These are phyloP conservation scores for Hedychridium roseum DNA, from an alignment of 2,888 invertebrate species.

Conservation along the genomic window DNA sequence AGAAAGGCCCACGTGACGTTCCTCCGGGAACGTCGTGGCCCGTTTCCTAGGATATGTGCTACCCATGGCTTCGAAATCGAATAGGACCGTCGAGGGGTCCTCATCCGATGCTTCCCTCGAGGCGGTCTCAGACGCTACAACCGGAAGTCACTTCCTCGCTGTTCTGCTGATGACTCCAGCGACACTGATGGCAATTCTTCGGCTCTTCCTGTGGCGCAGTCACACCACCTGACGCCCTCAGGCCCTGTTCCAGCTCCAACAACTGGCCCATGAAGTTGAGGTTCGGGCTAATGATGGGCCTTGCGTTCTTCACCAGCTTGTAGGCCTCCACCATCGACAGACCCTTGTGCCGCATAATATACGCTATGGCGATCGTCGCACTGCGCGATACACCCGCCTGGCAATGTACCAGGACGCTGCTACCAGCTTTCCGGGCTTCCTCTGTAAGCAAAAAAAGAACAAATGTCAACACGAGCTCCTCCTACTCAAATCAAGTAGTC, in stretches of 20 bases:
- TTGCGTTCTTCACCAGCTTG: slow-evolving; percentile 82
- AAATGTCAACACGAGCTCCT: too few relatives aligned
- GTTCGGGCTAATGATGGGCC: slow-evolving; percentile 94
- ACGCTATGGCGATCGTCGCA: slow-evolving; percentile 94
- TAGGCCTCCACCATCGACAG: slow-evolving; percentile 88
- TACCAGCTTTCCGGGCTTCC: slow-evolving; percentile 74
- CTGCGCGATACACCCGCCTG: slow-evolving; percentile 95
- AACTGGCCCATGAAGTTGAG: slow-evolving; percentile 94
- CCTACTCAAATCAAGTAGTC: too few relatives aligned
- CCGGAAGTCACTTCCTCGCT: slow-evolving; percentile 67
- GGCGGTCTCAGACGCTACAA: slow-evolving; percentile 66
- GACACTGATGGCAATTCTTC: slow-evolving; percentile 64
- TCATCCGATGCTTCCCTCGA: slow-evolving; percentile 28
- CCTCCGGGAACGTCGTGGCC: too few relatives aligned
- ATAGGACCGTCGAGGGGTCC: too few relatives aligned
- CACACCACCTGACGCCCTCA: slow-evolving; percentile 64
- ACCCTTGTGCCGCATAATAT: slow-evolving; percentile 88
- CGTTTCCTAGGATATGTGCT: too few relatives aligned
- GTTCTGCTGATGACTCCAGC: slow-evolving; percentile 67
- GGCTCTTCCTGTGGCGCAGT: slow-evolving; percentile 58
- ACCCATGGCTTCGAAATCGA: too few relatives aligned
- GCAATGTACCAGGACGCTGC: slow-evolving; percentile 89
- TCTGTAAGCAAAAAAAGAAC: slow-evolving; percentile 66
- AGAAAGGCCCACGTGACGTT: too few relatives aligned
- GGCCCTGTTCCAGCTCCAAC: slow-evolving; percentile 80